A percentile compares a stretch with the other conserved stretches of the same genome.
These are phyloP conservation scores for Molossus molossus DNA, from an alignment of 2,797 vertebrate species.

Conservation along the genomic window DNA sequence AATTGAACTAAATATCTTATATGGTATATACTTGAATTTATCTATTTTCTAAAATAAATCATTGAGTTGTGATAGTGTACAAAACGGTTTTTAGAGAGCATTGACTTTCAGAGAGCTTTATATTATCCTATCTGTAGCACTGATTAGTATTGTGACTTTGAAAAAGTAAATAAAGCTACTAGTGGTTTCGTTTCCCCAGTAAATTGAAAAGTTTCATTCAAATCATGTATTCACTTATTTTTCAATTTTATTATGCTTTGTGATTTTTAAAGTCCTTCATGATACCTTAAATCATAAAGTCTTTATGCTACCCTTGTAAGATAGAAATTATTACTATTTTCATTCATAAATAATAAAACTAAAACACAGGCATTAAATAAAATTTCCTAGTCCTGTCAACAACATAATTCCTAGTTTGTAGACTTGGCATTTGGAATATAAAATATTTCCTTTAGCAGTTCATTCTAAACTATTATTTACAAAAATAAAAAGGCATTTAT, in stretches of 20 bases:
- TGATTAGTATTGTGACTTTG: neutral
- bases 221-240: neutral
- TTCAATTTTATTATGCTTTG: neutral
- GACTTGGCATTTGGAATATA: constrained; percentile 12
- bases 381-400: neutral
- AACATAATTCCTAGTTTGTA: neutral
- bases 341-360: neutral
- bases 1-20: neutral
- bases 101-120: neutral
- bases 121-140: neutral
- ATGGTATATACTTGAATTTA: neutral
- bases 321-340: constrained; percentile 11
- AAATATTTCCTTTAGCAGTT: neutral
- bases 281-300: constrained; percentile 18
- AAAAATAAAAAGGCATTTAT: neutral
- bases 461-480: neutral
- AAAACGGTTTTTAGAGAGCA: neutral
- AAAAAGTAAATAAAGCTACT: neutral
- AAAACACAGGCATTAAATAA: neutral
- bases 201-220: constrained; percentile 17
- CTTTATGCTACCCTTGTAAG: neutral
- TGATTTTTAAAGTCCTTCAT: neutral
- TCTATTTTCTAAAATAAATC: neutral
- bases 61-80: neutral
- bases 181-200: neutral